Conservation (phyloP, 2,113 vertebrate species). For the Cricetomys ansorgei region DNA sequence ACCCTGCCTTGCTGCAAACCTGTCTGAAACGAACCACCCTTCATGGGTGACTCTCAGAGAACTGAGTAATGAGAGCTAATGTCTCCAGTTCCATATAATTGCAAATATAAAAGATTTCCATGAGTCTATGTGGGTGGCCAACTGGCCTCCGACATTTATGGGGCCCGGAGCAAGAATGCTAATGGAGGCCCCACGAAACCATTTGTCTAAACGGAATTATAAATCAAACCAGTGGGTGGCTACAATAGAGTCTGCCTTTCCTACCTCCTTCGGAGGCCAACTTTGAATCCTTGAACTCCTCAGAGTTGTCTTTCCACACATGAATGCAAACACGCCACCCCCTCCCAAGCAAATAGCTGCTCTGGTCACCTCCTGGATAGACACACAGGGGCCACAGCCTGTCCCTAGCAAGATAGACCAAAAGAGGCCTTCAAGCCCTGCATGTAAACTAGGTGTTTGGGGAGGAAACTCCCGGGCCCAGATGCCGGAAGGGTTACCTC, state of each 20-base stretch:
- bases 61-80: background rate
- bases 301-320: background rate
- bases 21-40: background rate
- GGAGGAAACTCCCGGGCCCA: background rate
- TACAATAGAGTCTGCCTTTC: conserved; percentile 10
- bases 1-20: background rate
- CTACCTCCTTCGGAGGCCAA: background rate
- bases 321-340: background rate
- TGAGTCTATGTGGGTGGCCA: background rate
- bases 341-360: background rate
- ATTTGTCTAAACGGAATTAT: conserved; percentile 40
- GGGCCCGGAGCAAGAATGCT: background rate
- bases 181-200: background rate
- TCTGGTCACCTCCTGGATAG: background rate
- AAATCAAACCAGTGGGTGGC: background rate
- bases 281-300: background rate
- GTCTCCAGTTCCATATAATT: background rate
- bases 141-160: background rate
- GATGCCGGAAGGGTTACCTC: background rate
- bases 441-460: background rate
- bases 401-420: background rate
- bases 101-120: background rate
- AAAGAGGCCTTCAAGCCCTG: background rate
- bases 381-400: background rate
- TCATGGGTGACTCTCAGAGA: background rate